phyloP scores from a whole-genome alignment of 2,888 invertebrate species.

The Geotrupes spiniger region DNA sequence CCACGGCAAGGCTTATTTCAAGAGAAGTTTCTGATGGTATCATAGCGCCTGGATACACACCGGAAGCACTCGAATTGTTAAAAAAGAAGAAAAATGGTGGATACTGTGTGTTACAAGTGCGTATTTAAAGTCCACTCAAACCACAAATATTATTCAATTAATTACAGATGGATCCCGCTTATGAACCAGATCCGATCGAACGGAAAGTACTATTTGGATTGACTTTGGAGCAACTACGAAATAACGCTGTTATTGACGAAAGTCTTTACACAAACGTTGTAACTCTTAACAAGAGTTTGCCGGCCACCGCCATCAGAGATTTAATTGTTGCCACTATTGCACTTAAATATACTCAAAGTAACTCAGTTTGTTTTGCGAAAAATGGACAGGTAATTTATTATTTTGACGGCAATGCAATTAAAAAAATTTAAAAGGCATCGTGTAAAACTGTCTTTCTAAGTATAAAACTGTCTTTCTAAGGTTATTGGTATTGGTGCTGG shows the following conservation, averaged over 20 bases:
- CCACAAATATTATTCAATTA: background rate
- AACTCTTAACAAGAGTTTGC: slow-evolving; percentile 63
- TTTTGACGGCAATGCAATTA: background rate
- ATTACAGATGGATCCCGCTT: slow-evolving; percentile 77
- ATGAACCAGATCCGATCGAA: slow-evolving; percentile 78
- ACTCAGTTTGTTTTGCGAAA: slow-evolving; percentile 95
- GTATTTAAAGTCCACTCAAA: background rate
- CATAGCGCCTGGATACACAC: slow-evolving; percentile 88
- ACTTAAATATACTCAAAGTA: slow-evolving; percentile 96
- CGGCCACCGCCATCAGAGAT: slow-evolving; percentile 78
- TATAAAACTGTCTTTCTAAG: no score
- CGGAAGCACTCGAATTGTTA: slow-evolving; percentile 79
- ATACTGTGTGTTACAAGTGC: slow-evolving; percentile 82
- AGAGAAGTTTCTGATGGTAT: slow-evolving; percentile 97
- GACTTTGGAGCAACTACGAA: slow-evolving; percentile 82
- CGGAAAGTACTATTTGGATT: slow-evolving; percentile 81
- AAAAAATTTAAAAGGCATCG: background rate
- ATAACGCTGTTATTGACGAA: slow-evolving; percentile 79
- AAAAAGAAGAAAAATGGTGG: slow-evolving; percentile 93
- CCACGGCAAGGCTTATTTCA: slow-evolving; percentile 90
- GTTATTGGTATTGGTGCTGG: slow-evolving; percentile 97
- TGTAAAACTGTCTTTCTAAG: slow-evolving; percentile 54
- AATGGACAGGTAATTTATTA: slow-evolving; percentile 73
- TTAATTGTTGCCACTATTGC: slow-evolving; percentile 94
- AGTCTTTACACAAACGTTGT: slow-evolving; percentile 81